Conservation (phyloP, 2,888 invertebrate species). For the Nomada fabriciana region DNA sequence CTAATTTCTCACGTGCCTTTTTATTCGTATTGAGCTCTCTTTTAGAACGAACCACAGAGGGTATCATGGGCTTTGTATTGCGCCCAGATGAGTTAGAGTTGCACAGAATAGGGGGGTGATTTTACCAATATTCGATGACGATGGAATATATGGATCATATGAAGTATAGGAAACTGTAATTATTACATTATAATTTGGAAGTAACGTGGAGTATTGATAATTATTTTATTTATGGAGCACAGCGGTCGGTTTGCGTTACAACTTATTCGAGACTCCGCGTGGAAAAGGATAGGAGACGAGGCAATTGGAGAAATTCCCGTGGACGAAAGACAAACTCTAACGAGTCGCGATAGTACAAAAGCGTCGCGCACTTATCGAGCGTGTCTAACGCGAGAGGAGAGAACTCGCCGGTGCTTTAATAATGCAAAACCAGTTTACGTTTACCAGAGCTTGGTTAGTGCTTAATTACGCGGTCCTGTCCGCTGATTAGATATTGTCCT, state of each 20-base stretch:
- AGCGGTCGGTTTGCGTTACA: constrained; percentile 20
- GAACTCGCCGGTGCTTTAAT: constrained; percentile 71
- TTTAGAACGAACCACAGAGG: neutral
- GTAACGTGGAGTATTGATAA: no score
- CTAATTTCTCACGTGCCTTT: constrained; percentile 42
- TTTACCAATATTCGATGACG: constrained; percentile 3
- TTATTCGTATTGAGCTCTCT: constrained; percentile 8
- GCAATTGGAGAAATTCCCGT: constrained; percentile 54
- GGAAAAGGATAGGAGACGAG: constrained; percentile 29
- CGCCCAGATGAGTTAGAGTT: no score
- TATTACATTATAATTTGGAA: no score
- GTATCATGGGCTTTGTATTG: constrained; percentile 32
- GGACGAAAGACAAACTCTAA: constrained; percentile 63
- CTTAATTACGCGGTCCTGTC: constrained; percentile 77
- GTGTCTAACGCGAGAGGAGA: constrained; percentile 65
- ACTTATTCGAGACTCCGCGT: neutral
- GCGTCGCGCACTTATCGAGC: constrained; percentile 61
- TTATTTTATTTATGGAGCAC: no score
- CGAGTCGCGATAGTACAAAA: constrained; percentile 65
- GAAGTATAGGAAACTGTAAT: no score
- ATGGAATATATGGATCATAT: no score
- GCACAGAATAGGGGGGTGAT: neutral
- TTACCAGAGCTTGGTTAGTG: constrained; percentile 76
- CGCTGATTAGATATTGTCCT: constrained; percentile 71
- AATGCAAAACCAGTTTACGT: constrained; percentile 79